phyloP scores from a whole-genome alignment of 2,113 vertebrate species.

The Proterorhinus semilunaris region DNA sequence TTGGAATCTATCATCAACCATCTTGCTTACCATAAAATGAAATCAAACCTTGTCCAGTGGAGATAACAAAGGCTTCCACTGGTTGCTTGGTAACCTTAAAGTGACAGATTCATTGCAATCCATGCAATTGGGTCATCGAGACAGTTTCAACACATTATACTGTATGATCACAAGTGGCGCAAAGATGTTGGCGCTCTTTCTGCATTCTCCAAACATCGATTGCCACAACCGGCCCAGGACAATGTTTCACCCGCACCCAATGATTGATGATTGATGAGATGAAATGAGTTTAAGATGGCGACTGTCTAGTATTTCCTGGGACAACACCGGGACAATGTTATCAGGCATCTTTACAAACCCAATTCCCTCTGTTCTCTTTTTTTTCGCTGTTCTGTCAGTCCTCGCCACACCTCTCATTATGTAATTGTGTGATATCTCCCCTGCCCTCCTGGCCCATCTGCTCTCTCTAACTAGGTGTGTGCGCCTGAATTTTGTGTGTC shows the following conservation, averaged over 20 bases:
- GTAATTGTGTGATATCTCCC: slow-evolving; percentile 26
- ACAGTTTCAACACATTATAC: too few relatives aligned
- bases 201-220: too few relatives aligned
- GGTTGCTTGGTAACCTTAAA: background rate
- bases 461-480: slow-evolving; percentile 24
- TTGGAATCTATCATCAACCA: background rate
- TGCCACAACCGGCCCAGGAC: too few relatives aligned
- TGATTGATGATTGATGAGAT: background rate
- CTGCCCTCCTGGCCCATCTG: slow-evolving; percentile 55
- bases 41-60: background rate
- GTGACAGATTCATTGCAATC: background rate
- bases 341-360: slow-evolving; percentile 5
- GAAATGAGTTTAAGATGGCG: background rate
- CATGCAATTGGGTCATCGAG: too few relatives aligned
- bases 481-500: slow-evolving; percentile 22
- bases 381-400: slow-evolving; percentile 9
- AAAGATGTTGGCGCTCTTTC: too few relatives aligned
- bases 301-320: background rate
- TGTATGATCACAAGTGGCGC: too few relatives aligned
- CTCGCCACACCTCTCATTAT: background rate
- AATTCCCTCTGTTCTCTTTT: background rate
- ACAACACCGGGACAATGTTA: slow-evolving; percentile 3
- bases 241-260: too few relatives aligned
- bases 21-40: background rate
- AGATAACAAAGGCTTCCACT: background rate